These are phyloP conservation scores for Hemistola chrysoprasaria DNA, from an alignment of 2,888 invertebrate species.

Conservation along the genomic window DNA sequence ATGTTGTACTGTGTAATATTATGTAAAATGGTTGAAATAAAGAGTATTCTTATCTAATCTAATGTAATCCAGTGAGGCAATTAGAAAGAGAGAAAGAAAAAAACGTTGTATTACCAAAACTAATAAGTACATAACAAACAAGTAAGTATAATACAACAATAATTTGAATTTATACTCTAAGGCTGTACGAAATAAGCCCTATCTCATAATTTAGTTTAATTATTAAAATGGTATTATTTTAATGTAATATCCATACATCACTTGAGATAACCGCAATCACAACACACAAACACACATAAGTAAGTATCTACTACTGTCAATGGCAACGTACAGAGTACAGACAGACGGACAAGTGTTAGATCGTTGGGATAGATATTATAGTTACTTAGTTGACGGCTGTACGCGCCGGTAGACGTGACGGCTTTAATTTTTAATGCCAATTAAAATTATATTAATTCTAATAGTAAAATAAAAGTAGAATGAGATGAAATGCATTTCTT, in stretches of 20 bases:
- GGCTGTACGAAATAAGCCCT: no score
- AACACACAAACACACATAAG: slow-evolving; percentile 25
- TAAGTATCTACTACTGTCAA: slow-evolving; percentile 21
- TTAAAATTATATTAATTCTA: slow-evolving; percentile 23
- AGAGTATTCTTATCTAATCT: no score
- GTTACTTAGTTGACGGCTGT: slow-evolving; percentile 22
- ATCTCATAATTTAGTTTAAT: no score
- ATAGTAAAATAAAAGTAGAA: slow-evolving; percentile 8
- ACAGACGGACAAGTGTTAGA: slow-evolving; percentile 37
- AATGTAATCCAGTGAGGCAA: no score
- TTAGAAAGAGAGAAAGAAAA: no score
- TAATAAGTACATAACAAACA: no score
- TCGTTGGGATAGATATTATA: slow-evolving; percentile 23
- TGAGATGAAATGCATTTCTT: not conserved
- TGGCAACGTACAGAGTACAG: slow-evolving; percentile 26
- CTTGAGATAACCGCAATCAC: slow-evolving; percentile 9
- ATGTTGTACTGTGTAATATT: no score
- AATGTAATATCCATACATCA: slow-evolving; percentile 5
- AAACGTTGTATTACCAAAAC: no score
- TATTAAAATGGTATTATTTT: no score
- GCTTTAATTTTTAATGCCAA: slow-evolving; percentile 29
- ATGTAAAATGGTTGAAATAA: no score
- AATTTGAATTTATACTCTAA: no score
- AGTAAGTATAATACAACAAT: no score
- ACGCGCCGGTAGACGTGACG: slow-evolving; percentile 15